phyloP scores from a whole-genome alignment of 1,140 invertebrate genomes.

The Dinoponera quadriceps region DNA sequence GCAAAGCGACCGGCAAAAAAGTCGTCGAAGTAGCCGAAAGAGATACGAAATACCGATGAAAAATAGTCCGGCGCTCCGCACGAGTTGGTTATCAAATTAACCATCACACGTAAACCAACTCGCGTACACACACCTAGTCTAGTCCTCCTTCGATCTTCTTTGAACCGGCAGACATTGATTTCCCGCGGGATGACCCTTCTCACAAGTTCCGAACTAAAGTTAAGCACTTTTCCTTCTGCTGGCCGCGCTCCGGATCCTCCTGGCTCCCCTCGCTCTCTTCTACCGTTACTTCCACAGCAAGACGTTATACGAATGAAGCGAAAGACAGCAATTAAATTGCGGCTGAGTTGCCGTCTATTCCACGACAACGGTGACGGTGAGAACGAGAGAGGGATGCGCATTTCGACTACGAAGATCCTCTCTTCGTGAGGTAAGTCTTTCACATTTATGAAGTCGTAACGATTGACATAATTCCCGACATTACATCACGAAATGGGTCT shows the following conservation, averaged over 20 bases:
- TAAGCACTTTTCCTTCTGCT: conserved; percentile 60
- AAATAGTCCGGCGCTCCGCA: background rate
- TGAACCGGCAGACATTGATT: conserved; percentile 50
- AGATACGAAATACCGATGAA: conserved; percentile 26
- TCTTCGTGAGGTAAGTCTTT: conserved; percentile 29
- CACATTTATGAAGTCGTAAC: background rate
- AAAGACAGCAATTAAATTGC: conserved; percentile 54
- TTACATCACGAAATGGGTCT: no score
- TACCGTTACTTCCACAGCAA: conserved; percentile 16
- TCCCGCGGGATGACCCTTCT: conserved; percentile 40
- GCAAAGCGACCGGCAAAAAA: conserved; percentile 11
- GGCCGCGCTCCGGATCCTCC: background rate
- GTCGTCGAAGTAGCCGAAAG: conserved; percentile 6
- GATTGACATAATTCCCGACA: conserved; percentile 2
- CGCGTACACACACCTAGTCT: conserved; percentile 7
- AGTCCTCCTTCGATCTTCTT: conserved; percentile 41
- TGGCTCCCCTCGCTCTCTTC: conserved; percentile 8
- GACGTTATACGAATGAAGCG: conserved; percentile 47
- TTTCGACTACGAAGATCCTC: conserved; percentile 28
- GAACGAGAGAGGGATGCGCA: conserved; percentile 33
- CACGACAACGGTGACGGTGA: conserved; percentile 27
- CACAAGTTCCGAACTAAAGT: conserved; percentile 54
- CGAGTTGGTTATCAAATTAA: conserved; percentile 58
- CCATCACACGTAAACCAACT: conserved; percentile 29
- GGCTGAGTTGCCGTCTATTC: conserved; percentile 40